A percentile compares a stretch with the other conserved stretches of the same genome.
These are phyloP conservation scores for Pseudopleuronectes americanus DNA, from an alignment of 2,797 vertebrate species.

Conservation along the genomic window DNA sequence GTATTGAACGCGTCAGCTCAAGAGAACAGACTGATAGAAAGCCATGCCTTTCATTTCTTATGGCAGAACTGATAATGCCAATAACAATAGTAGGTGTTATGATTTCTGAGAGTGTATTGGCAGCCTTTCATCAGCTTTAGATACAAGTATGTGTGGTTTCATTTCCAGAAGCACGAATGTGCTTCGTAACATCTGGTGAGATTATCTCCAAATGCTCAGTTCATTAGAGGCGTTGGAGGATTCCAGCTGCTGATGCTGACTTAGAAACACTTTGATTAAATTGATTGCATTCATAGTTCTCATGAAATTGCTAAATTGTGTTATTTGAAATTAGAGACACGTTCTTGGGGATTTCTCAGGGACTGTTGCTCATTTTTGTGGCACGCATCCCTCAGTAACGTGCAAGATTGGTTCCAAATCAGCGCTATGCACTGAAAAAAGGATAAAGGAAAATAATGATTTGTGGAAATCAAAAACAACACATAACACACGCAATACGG, in stretches of 20 bases:
- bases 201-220: slow-evolving; percentile 56
- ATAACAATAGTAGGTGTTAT: slow-evolving; percentile 30
- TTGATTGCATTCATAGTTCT: slow-evolving; percentile 52
- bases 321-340: slow-evolving; percentile 56
- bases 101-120: slow-evolving; percentile 39
- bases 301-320: slow-evolving; percentile 53
- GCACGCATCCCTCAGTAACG: slow-evolving; percentile 35
- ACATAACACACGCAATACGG: no score
- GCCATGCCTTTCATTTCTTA: slow-evolving; percentile 27
- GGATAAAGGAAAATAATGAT: no score
- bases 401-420: slow-evolving; percentile 47
- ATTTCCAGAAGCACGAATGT: slow-evolving; percentile 46
- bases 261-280: slow-evolving; percentile 55
- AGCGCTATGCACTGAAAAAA: slow-evolving; percentile 10
- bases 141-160: slow-evolving; percentile 52
- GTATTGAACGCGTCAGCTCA: slow-evolving; percentile 13
- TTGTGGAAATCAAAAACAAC: no score
- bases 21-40: slow-evolving; percentile 13
- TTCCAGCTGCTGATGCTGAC: slow-evolving; percentile 50
- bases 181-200: slow-evolving; percentile 64
- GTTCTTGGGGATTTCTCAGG: slow-evolving; percentile 44
- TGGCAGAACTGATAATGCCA: slow-evolving; percentile 17
- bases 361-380: slow-evolving; percentile 45
- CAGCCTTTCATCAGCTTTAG: slow-evolving; percentile 37
- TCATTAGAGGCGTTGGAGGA: slow-evolving; percentile 56